Base-by-base conservation (phyloP, 2,113 vertebrate genomes). In the Salminus brasiliensis region DNA sequence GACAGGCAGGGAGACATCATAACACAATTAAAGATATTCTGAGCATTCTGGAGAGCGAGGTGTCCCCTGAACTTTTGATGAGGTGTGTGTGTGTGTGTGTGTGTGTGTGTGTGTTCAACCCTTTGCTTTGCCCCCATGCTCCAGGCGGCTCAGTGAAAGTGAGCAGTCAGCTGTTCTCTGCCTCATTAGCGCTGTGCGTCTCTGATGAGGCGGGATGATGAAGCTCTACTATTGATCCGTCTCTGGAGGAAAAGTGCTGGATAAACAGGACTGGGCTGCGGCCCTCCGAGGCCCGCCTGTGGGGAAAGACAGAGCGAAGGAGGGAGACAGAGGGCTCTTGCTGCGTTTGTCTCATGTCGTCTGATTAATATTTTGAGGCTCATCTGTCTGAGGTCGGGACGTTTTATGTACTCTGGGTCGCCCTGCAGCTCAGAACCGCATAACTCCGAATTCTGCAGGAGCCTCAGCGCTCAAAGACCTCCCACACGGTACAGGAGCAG, bases 161-260 rank as follows among this genome's bases (percentile, higher is more conserved):
- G 79, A 78, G 53, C 57, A 69, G 47, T 88, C 83, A 82, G 87
- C 87, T 83, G 74, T 82, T 84, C 62, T 78, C 57, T 39, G 68
- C 45, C 84, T 84, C 82, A 85, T 87, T 88, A 87, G 78, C 16
- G 74, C 36, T 18, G 27, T 80, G 74, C 32, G 53, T 80, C 76
- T 85, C 70, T 85, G 83, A 85, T 81, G 84, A 87, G 65, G 71
- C 77, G 45, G 71, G 72, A 74, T 81, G 73, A 86, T 83, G 75
- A 82, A 84, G 80, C 83, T 73, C 63, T 72, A 49, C 67, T 81
- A 88, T 87, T 69, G 83, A 85, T 76, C 72, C 55, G n/a, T 47
- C 66, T 72, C 69, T 72, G 65, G 76, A 77, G 78, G 78, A 85
- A 79, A 84, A 79, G 45, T 83, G 81, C 80, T 76, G 49, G 71